phyloP scores from a whole-genome alignment of 1,140 invertebrate species.

The Leptopilina boulardi region DNA sequence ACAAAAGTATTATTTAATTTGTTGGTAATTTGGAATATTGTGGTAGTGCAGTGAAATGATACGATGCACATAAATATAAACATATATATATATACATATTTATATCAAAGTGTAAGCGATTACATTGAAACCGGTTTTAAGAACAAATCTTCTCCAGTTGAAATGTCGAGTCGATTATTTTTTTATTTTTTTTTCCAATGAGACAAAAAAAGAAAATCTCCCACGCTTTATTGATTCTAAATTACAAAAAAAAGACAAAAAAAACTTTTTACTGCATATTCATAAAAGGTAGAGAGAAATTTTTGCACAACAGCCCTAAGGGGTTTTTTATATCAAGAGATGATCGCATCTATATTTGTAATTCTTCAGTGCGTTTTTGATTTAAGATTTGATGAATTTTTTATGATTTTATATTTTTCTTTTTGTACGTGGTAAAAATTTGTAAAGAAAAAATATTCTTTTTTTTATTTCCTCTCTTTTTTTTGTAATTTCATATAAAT shows the following conservation, averaged over 20 bases:
- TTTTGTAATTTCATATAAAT: too few species aligned
- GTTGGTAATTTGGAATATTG: not conserved
- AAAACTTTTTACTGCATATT: not conserved
- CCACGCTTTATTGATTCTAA: conserved; percentile 10
- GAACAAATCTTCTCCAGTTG: not conserved
- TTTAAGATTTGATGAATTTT: too few species aligned
- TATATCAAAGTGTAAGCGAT: not conserved
- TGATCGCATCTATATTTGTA: not conserved
- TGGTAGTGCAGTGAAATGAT: not conserved
- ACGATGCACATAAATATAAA: not conserved
- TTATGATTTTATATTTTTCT: too few species aligned
- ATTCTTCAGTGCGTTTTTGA: too few species aligned
- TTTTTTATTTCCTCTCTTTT: too few species aligned
- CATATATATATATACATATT: too few species aligned
- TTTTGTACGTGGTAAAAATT: too few species aligned
- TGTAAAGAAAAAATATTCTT: too few species aligned
- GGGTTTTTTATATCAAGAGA: not conserved
- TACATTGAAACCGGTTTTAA: not conserved
- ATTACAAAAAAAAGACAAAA: not conserved
- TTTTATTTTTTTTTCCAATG: too few species aligned
- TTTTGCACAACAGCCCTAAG: not conserved
- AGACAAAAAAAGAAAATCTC: not conserved
- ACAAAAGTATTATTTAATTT: conserved; percentile 6
- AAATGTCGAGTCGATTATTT: not conserved
- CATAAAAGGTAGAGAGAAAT: not conserved